These are phyloP conservation scores for Archips xylosteana DNA, from an alignment of 2,888 invertebrate genomes.

Conservation along the genomic window DNA sequence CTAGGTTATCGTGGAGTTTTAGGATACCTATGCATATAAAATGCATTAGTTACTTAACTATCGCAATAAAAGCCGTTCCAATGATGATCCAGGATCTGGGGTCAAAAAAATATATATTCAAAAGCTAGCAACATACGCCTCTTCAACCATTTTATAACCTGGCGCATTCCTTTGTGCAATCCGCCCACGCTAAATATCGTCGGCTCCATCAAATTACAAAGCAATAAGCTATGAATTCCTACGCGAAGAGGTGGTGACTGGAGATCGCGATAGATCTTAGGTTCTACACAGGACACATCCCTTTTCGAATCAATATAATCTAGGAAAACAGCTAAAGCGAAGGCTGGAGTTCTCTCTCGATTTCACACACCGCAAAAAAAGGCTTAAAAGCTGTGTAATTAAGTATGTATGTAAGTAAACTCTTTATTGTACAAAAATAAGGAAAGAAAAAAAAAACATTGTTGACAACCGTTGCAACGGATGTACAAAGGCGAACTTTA, in stretches of 20 bases:
- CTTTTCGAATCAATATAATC: background rate
- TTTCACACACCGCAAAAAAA: too few relatives aligned
- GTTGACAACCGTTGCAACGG: too few relatives aligned
- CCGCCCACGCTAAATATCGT: slow-evolving; percentile 21
- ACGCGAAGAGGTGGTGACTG: slow-evolving; percentile 10
- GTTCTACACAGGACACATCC: background rate
- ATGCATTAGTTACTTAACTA: too few relatives aligned
- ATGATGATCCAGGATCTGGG: background rate
- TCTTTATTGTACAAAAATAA: too few relatives aligned
- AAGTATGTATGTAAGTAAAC: too few relatives aligned
- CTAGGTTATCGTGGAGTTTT: too few relatives aligned
- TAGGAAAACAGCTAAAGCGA: too few relatives aligned
- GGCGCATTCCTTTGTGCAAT: slow-evolving; percentile 27
- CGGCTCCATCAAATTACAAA: slow-evolving; percentile 29
- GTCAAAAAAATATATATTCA: background rate
- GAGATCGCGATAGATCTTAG: background rate
- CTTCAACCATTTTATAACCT: background rate
- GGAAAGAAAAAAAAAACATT: too few relatives aligned
- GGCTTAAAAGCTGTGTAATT: too few relatives aligned
- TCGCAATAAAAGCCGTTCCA: background rate
- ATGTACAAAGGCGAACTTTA: too few relatives aligned
- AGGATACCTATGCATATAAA: too few relatives aligned
- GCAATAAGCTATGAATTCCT: slow-evolving; percentile 13
- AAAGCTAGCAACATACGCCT: background rate
- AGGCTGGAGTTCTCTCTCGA: too few relatives aligned